Conservation (phyloP, 2,888 invertebrate genomes). For the Limnephilus auricula region DNA sequence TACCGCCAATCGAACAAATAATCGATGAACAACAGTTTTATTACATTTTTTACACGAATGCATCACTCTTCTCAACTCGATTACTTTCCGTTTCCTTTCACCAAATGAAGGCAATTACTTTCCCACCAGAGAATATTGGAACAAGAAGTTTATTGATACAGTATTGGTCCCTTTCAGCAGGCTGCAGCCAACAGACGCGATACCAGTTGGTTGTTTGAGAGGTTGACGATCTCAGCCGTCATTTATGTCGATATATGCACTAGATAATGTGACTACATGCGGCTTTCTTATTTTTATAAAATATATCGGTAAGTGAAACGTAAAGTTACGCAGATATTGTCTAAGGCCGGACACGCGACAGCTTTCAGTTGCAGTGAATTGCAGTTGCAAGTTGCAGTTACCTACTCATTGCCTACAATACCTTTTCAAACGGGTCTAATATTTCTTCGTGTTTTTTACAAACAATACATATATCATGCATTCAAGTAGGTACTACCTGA, state of each 20-base stretch:
- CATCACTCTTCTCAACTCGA: background rate
- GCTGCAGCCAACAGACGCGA: background rate
- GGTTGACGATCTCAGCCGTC: background rate
- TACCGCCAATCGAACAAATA: no score
- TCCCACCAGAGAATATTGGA: background rate
- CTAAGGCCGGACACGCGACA: background rate
- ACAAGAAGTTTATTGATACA: background rate
- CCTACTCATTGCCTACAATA: background rate
- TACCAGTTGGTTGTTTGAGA: background rate
- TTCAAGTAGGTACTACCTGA: background rate
- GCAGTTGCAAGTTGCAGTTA: background rate
- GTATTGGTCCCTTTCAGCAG: background rate
- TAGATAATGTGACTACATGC: background rate
- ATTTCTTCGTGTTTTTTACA: background rate
- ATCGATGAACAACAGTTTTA: background rate
- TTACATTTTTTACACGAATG: background rate
- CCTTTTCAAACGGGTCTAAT: background rate
- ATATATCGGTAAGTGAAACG: background rate
- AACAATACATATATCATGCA: background rate
- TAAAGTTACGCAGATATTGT: background rate
- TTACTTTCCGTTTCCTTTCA: background rate
- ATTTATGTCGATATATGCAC: background rate
- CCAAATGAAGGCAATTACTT: background rate
- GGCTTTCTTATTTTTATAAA: background rate
- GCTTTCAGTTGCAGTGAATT: background rate